Evolutionary conservation across 2,113 vertebrate species (phyloP).

Genomic region (Tauraco erythrolophus): DNA sequence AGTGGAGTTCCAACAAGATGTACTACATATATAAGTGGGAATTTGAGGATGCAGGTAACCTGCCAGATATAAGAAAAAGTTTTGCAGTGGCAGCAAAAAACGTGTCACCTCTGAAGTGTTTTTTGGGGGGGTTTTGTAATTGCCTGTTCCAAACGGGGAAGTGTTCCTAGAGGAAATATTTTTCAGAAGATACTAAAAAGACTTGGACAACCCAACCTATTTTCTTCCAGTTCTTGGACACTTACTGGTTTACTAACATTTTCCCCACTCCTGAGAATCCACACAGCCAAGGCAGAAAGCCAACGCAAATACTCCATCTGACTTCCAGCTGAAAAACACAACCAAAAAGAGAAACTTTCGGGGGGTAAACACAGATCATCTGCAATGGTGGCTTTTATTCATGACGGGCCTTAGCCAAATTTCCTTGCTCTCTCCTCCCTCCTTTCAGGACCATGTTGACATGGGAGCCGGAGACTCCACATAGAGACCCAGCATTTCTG

Average conservation of each 20-base stretch:
- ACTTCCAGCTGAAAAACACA: background rate
- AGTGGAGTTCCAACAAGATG: background rate
- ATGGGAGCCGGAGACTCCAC: background rate
- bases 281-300: background rate
- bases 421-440: background rate
- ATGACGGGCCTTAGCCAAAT: background rate
- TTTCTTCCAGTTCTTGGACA: conserved; percentile 18
- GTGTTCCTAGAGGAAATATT: background rate
- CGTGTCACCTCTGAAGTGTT: background rate
- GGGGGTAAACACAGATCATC: background rate
- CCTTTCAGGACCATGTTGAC: background rate
- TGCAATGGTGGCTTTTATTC: background rate
- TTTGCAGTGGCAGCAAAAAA: background rate
- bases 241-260: background rate
- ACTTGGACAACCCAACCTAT: conserved; percentile 1
- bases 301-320: background rate
- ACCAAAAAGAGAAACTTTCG: background rate
- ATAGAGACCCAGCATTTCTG: background rate
- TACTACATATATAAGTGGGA: background rate
- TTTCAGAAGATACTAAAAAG: conserved; percentile 14
- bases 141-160: background rate
- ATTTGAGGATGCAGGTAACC: background rate
- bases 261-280: background rate
- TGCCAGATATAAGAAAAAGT: background rate
- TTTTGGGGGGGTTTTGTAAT: background rate